These are phyloP conservation scores for Centropus unirufus DNA, from an alignment of 2,113 vertebrate genomes.

Conservation along the genomic window DNA sequence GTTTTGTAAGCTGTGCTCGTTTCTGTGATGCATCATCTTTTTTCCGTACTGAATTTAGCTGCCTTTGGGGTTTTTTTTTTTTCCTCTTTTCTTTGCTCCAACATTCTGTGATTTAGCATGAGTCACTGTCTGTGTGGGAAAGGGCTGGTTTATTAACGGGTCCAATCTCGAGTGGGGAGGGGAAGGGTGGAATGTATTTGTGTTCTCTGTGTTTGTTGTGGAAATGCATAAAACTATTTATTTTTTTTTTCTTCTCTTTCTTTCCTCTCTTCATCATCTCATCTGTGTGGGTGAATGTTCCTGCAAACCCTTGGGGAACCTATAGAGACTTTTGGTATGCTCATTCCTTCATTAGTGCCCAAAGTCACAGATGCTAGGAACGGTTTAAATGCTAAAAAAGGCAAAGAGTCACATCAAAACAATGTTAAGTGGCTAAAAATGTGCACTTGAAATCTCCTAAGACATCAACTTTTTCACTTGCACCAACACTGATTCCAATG, in stretches of 20 bases:
- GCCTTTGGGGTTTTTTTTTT: neutral
- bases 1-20: slow-evolving; percentile 51
- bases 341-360: slow-evolving; percentile 82
- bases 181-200: slow-evolving; percentile 54
- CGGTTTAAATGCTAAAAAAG: slow-evolving; percentile 9
- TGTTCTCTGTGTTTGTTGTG: slow-evolving; percentile 63
- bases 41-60: slow-evolving; percentile 53
- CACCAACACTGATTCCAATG: neutral
- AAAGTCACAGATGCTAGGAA: slow-evolving; percentile 76
- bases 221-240: slow-evolving; percentile 58
- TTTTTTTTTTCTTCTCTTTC: slow-evolving; percentile 65
- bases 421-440: slow-evolving; percentile 53
- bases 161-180: slow-evolving; percentile 21
- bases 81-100: slow-evolving; percentile 44
- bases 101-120: slow-evolving; percentile 57
- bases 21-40: slow-evolving; percentile 52
- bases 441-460: slow-evolving; percentile 43
- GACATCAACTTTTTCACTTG: neutral
- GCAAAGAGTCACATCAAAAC: neutral
- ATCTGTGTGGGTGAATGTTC: slow-evolving; percentile 87
- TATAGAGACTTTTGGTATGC: slow-evolving; percentile 90
- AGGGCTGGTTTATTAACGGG: slow-evolving; percentile 32
- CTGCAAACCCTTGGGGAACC: slow-evolving; percentile 86
- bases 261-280: slow-evolving; percentile 82
- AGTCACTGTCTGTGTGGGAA: slow-evolving; percentile 63